Base-by-base conservation (phyloP, 1,140 invertebrate species). In the Metopolophium dirhodum region DNA sequence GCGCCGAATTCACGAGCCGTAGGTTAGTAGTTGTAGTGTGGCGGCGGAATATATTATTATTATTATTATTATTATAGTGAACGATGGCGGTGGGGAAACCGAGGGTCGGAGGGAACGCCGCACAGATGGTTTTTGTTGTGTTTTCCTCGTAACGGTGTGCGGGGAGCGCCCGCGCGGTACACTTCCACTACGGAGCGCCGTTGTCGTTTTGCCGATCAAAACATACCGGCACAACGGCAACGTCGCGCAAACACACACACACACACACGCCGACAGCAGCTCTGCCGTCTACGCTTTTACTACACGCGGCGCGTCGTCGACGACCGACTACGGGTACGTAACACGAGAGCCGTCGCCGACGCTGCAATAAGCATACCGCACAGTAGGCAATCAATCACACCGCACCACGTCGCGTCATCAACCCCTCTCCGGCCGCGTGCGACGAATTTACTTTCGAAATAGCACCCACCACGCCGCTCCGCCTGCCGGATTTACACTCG, bases 121-220 rank as follows among this genome's bases (percentile, higher is more conserved):
- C 82, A 92, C 91, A 93, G 91, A 93, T 93, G 91, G 82, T 86
- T 83, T 86, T 93, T 93, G 82, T 93, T 93, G 82, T 86, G 91
- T 93, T 93, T 93, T 93, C 91, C 91, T 93, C 49, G 35, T 8
- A 37, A 35, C 8, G 82, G 7, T 37, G 91, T 14, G 68, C 91
- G 91, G 49, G 45, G 82, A 0, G 2, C 47, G 77, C 51, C 18
- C 22, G 26, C 22, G 35, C 22, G 51, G 51, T 41, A 68, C 86
- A 20, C 47, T 49, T 47, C 30, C 20, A 87, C 30, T 49, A n/a
- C 88, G 49, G 35, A 54, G 82, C 91, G 49, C 82, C 82, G 91
- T 93, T 93, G 91, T 85, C 91, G 82, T 57, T 93, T 93, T 23
- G 82, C 91, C 82, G 77, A 93, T 51, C 91, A 93, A 93, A 93